phyloP scores from a whole-genome alignment of 2,797 vertebrate genomes.

The Discoglossus pictus region DNA sequence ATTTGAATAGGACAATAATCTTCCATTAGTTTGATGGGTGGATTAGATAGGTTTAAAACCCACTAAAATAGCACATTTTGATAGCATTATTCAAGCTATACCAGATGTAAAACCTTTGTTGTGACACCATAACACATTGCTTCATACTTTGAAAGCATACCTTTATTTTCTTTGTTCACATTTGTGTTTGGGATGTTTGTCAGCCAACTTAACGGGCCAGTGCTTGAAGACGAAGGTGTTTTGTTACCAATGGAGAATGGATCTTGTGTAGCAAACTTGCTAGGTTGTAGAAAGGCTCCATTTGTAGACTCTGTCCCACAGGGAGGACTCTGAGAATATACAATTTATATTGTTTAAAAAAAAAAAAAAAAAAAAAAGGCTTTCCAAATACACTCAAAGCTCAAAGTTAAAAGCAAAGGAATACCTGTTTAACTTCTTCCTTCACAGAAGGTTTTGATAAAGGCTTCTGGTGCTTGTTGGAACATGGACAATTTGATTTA shows the following conservation, averaged over 20 bases:
- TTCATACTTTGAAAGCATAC: slow-evolving; percentile 57
- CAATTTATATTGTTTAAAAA: background rate
- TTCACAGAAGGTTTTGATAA: slow-evolving; percentile 68
- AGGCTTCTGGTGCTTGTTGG: slow-evolving; percentile 70
- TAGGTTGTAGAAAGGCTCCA: slow-evolving; percentile 54
- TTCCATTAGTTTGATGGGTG: too few relatives aligned
- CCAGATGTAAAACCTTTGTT: too few relatives aligned
- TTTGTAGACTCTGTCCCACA: slow-evolving; percentile 11
- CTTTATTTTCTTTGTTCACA: slow-evolving; percentile 76
- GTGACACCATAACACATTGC: background rate
- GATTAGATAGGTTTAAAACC: too few relatives aligned
- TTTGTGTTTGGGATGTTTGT: slow-evolving; percentile 68
- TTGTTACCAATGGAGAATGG: slow-evolving; percentile 57
- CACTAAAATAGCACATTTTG: too few relatives aligned
- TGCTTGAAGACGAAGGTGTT: slow-evolving; percentile 55
- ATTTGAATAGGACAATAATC: too few relatives aligned
- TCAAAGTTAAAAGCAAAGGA: too few relatives aligned
- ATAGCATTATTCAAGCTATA: too few relatives aligned
- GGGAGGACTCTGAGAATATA: slow-evolving; percentile 25
- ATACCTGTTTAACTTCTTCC: slow-evolving; percentile 74
- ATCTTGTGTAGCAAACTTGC: slow-evolving; percentile 46
- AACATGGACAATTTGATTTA: slow-evolving; percentile 78
- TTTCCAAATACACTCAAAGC: too few relatives aligned
- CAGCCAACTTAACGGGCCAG: slow-evolving; percentile 70
- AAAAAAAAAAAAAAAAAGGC: background rate